Evolutionary conservation across 1,140 invertebrate genomes (phyloP).

Genomic region (Bombus superbus): DNA sequence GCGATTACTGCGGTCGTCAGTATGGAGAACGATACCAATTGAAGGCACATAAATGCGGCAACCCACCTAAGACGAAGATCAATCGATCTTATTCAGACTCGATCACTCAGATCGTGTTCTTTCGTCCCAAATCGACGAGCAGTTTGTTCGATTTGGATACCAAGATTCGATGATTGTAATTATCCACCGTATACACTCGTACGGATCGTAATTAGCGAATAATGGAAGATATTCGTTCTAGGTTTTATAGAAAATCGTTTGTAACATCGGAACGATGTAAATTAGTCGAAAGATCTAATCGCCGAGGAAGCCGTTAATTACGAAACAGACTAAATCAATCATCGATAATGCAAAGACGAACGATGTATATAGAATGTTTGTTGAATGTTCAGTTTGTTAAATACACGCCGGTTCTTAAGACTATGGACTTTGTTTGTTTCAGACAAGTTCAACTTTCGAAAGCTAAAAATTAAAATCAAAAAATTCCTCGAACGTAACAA

Average conservation of each 20-base stretch:
- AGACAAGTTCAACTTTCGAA: not conserved
- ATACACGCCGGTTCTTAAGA: not conserved
- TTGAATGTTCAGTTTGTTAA: not conserved
- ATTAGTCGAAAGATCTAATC: too few species aligned
- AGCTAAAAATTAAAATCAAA: not conserved
- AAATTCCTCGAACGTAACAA: not conserved
- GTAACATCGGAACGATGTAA: not conserved
- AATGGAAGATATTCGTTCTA: too few species aligned
- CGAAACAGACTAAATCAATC: not conserved
- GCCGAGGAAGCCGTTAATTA: not conserved
- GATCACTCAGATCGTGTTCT: slow-evolving; percentile 35
- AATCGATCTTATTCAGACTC: not conserved
- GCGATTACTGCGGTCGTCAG: slow-evolving; percentile 48
- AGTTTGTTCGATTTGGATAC: not conserved
- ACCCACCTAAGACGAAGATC: slow-evolving; percentile 1
- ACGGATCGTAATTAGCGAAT: too few species aligned
- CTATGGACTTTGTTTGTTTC: not conserved
- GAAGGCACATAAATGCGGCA: slow-evolving; percentile 46
- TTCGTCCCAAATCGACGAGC: not conserved
- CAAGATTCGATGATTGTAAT: not conserved
- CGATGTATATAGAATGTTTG: not conserved
- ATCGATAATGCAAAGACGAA: not conserved
- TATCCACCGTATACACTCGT: too few species aligned
- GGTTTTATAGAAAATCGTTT: not conserved
- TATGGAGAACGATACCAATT: slow-evolving; percentile 55